phyloP scores from a whole-genome alignment of 2,797 vertebrate species.

The Amazona ochrocephala region DNA sequence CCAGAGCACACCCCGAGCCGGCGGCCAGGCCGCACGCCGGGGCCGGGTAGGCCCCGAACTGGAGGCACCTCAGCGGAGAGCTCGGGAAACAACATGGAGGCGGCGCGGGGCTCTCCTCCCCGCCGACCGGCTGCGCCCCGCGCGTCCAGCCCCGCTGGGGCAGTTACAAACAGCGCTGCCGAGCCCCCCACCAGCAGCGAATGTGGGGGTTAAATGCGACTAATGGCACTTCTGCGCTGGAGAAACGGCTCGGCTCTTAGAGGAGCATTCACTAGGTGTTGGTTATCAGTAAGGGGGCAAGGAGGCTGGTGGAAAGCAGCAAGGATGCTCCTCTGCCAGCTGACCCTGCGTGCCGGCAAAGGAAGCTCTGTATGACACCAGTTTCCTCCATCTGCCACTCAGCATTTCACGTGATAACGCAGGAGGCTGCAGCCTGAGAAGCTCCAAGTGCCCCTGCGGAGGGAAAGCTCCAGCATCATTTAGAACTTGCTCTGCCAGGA shows the following conservation, averaged over 20 bases:
- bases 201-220: not conserved
- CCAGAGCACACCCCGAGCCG: not conserved
- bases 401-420: not conserved
- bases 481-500: not conserved
- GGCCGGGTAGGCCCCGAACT: not conserved
- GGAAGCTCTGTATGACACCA: not conserved
- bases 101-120: not conserved
- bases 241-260: not conserved
- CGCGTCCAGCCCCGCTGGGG: not conserved
- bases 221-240: rapidly evolving
- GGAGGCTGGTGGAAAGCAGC: not conserved
- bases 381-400: slow-evolving; percentile 5
- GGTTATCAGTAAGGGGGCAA: not conserved
- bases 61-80: not conserved
- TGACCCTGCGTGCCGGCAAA: not conserved
- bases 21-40: not conserved
- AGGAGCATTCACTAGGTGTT: not conserved
- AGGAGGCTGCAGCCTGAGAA: not conserved
- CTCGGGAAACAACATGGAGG: not conserved
- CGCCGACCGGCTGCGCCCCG: not conserved
- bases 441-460: not conserved
- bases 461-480: not conserved
- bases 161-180: not conserved
- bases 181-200: not conserved
- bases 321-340: not conserved